Percentiles rank a stretch among this genome's conserved stretches.
Conservation (phyloP, 1,140 invertebrate genomes). For the Lepidurus couesii region DNA sequence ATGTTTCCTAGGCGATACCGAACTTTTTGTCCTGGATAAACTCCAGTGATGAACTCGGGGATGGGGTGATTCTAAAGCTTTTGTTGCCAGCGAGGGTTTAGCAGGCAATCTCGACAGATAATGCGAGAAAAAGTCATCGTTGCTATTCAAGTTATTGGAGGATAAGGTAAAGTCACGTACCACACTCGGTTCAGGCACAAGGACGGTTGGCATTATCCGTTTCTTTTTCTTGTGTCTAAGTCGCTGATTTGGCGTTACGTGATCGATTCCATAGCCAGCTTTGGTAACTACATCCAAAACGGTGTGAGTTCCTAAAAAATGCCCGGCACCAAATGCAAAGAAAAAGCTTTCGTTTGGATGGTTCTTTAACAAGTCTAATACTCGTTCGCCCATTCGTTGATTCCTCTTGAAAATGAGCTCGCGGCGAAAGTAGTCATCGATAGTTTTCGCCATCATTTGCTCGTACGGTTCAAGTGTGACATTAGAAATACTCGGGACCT, state of each 20-base stretch:
- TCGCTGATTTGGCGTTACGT: slow-evolving; percentile 38
- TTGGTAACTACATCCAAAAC: slow-evolving; percentile 47
- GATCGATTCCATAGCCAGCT: slow-evolving; percentile 45
- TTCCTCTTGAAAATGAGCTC: slow-evolving; percentile 53
- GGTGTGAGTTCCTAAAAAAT: slow-evolving; percentile 51
- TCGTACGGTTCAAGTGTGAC: slow-evolving; percentile 38
- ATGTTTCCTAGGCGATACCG: slow-evolving; percentile 36
- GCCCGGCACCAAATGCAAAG: slow-evolving; percentile 55
- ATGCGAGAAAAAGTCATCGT: slow-evolving; percentile 30
- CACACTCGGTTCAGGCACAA: slow-evolving; percentile 31
- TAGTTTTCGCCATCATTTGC: slow-evolving; percentile 44
- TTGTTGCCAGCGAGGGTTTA: slow-evolving; percentile 33
- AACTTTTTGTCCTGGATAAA: neutral
- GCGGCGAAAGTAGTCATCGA: slow-evolving; percentile 52
- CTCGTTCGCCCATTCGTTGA: slow-evolving; percentile 49
- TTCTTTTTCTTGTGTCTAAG: slow-evolving; percentile 32
- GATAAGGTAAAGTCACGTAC: slow-evolving; percentile 35
- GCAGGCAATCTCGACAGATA: slow-evolving; percentile 23
- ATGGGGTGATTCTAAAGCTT: slow-evolving; percentile 32
- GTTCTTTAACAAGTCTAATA: slow-evolving; percentile 45
- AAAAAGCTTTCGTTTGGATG: slow-evolving; percentile 52
- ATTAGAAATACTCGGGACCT: slow-evolving; percentile 39
- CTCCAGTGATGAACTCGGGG: slow-evolving; percentile 34
- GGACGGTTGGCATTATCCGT: slow-evolving; percentile 20
- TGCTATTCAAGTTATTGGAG: slow-evolving; percentile 35